These are phyloP conservation scores for Linnaemya vulpina DNA, from an alignment of 2,888 invertebrate genomes.

Conservation along the genomic window DNA sequence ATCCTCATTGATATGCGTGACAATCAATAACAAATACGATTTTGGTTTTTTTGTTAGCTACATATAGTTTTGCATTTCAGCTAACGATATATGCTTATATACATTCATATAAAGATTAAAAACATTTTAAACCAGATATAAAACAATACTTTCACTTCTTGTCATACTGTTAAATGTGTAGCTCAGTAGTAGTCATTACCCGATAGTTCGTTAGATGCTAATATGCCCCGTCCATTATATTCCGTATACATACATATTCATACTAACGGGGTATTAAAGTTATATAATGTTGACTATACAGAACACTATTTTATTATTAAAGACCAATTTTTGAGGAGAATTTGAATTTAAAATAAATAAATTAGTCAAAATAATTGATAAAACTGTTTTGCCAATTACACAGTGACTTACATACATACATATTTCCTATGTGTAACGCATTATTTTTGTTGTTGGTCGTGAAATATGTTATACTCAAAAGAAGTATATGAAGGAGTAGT, in stretches of 20 bases:
- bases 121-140: constrained; percentile 63
- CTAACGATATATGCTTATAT: too few species aligned
- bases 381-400: too few species aligned
- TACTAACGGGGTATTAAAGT: too few species aligned
- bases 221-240: background rate
- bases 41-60: too few species aligned
- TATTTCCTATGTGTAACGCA: background rate
- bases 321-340: too few species aligned
- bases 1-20: too few species aligned
- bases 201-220: background rate
- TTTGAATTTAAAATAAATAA: too few species aligned
- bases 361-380: too few species aligned
- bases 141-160: constrained; percentile 75
- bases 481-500: constrained; percentile 3
- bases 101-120: constrained; percentile 38
- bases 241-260: background rate
- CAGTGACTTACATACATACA: background rate
- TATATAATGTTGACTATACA: too few species aligned
- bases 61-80: too few species aligned
- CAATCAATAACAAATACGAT: too few species aligned
- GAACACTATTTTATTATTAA: background rate
- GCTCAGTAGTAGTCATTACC: constrained; percentile 6
- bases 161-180: constrained; percentile 49
- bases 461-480: background rate
- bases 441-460: constrained; percentile 13